Evolutionary conservation across 2,797 vertebrate species (phyloP).

Genomic region (Margarornis squamiger): DNA sequence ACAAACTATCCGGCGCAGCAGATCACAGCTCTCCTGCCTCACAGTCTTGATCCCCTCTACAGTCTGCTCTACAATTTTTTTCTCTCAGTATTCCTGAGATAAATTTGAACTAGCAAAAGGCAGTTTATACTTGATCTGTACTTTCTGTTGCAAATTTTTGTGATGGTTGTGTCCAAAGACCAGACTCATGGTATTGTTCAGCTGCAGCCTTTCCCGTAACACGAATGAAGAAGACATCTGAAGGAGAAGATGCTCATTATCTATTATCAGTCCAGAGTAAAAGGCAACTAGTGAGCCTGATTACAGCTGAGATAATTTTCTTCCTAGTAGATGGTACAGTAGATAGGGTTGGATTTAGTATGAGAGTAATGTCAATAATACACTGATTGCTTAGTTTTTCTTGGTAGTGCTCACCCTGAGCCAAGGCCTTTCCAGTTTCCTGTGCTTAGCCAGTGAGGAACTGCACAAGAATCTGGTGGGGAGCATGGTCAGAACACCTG

Average conservation of each 20-base stretch:
- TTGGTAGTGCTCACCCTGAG: neutral
- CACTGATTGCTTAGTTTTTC: rapidly evolving
- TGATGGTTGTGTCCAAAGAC: neutral
- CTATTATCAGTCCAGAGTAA: neutral
- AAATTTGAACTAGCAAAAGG: neutral
- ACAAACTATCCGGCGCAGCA: neutral
- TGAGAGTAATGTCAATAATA: neutral
- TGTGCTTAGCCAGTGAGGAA: neutral
- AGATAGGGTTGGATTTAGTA: neutral
- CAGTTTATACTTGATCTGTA: neutral
- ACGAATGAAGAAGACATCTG: neutral
- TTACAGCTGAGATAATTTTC: neutral
- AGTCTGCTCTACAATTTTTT: neutral
- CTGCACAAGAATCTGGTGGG: neutral
- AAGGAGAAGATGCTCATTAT: neutral
- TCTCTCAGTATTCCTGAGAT: neutral
- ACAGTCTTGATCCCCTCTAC: neutral
- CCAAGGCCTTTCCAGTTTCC: neutral
- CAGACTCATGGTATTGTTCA: neutral
- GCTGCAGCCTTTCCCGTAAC: neutral
- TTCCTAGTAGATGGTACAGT: neutral
- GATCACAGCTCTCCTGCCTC: neutral
- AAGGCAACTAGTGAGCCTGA: neutral
- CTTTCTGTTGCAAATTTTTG: neutral
- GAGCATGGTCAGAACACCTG: neutral